Evolutionary conservation across 2,113 vertebrate genomes (phyloP), one percentile per base, ranked within the genome.

Genomic region (Ageneiosus marmoratus): DNA sequence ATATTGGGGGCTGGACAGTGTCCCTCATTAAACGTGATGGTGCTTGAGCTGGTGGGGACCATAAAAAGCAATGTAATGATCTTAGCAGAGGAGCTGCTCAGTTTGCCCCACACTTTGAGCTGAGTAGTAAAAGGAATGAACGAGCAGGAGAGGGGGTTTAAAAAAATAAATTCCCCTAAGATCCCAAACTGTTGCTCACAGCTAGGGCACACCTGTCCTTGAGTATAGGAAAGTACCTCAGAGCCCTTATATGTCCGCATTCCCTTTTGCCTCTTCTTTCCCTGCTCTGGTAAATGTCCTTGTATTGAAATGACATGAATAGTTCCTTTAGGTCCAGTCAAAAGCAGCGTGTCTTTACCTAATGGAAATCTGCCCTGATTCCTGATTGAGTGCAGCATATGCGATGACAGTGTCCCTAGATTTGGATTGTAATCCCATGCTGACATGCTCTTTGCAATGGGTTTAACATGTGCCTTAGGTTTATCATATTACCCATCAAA

Each of bases 1-100:
- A 84, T 84, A 84, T 84, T 29, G 76, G 67, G 76, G 83, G 83
- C 76, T 72, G 83, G 83, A 79, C 65, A 79, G 53, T 73, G 77
- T 84, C 83, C 77, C 83, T 84, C 83, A 79, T 84, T 84, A 84
- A 84, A 50, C 16, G 65, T 44, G 41, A 20, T 67, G 73, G 73
- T 77, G 81, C 81, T 63, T 29, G 63, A 27, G 22, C 65, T 67
- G 11, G 80, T 75, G 62, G 83, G 67, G 67, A 77, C 27, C 29
- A 70, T 84, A 79, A 84, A 84, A 84, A 58, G 67, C 37, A 22
- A 53, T 48, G 76, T 84, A 79, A 84, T 84, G 83, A 73, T 79
- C 77, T 79, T 73, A 65, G 83, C 83, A 84, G 83, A 84, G 76
- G 67, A 62, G 41, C 41, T n/a, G 65, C 83, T 56, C 74, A 51